Base-by-base conservation (phyloP, 2,113 vertebrate genomes). In the Myotis lucifugus region DNA sequence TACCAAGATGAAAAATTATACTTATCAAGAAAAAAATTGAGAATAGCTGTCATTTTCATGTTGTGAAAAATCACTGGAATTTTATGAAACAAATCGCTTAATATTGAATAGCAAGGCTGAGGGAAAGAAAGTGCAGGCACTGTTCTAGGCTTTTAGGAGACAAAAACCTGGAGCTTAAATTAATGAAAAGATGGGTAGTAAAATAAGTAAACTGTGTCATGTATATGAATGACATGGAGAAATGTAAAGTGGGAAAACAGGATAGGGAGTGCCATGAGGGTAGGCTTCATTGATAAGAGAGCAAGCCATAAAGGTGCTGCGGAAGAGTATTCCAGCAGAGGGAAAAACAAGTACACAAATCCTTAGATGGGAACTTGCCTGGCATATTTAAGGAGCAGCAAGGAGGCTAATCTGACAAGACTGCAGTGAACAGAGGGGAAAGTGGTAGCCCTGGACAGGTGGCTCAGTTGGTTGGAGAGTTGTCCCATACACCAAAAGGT, bases 311-410 rank as follows among this genome's bases (percentile, higher is more conserved):
- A 61, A 50, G 40, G 40, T 37, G 37, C 66, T 46, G n/a, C 77
- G 34, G 40, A 29, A 95, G 52, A 48, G 3, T 42, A 86, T 32
- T 92, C 42, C 50, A 84, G 82, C 79, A 82, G 13, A 91, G 29
- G 42, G 40, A 72, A 82, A 27, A 90, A 89, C 56, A 93, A 86
- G 82, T n/a, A 90, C 8, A 91, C 34, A 96, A 92, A 72, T 14
- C 59, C 54, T 37, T 12, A 54, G 52, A 69, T 9, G 42, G 76
- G 37, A 67, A 23, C 48, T 78, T 73, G 66, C 37, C 48, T 61
- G 29, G 13, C 40, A 27, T 56, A 32, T 69, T 70, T 59, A 79
- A 87, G 67, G 11, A 94, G 72, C 21, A 93, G 14, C 46, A 82
- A 83, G 81, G 37, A 50, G 46, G 12, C 74, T 40, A 73, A 46